Base-by-base conservation (phyloP, 2,113 vertebrate species). In the Apteryx owenii region DNA sequence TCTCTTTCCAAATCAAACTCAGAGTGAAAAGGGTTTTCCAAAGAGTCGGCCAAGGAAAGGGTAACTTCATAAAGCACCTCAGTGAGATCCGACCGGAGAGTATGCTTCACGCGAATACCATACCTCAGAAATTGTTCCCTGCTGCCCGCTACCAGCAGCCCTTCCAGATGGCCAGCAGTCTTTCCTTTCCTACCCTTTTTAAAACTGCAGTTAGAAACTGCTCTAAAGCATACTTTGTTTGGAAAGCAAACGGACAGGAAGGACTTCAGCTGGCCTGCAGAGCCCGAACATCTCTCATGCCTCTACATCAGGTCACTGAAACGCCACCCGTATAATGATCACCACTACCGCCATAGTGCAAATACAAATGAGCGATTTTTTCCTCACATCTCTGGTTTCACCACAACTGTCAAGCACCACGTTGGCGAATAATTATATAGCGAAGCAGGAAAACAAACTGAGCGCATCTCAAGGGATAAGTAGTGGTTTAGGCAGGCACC, bases 11-110 rank as follows among this genome's bases (percentile, higher is more conserved):
- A 95, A 96, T 16, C 46, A 64, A 92, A 69, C 53, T 36, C 7
- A 2, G 36, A 97, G 31, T 21, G 38, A 85, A 82, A 78, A 91
- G 51, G 53, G 33, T 92, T 97, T 96, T 96, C 84, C 94, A 95
- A 21, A 2, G 0, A 81, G 68, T 18, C 50, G 80, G 86, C 84
- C 89, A 95, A 89, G 56, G 48, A 62, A 91, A 88, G 64, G 76
- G 81, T 82, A 88, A 83, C 50, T 95, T 91, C 85, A 85, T 92
- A 33, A 81, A 61, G 33, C 72, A 70, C 44, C 44, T 2, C 86
- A 89, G 62, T 26, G 58, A 85, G 89, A 90, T 78, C 50, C 36
- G 75, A 93, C 28, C 51, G 66, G 62, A 89, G 48, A 82, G 9
- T 20, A 89, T 5, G 46, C n/a, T 53, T 48, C 51, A 25, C 15